Evolutionary conservation across 1,140 invertebrate species (phyloP).

Genomic region (Bombus pyrosoma): DNA sequence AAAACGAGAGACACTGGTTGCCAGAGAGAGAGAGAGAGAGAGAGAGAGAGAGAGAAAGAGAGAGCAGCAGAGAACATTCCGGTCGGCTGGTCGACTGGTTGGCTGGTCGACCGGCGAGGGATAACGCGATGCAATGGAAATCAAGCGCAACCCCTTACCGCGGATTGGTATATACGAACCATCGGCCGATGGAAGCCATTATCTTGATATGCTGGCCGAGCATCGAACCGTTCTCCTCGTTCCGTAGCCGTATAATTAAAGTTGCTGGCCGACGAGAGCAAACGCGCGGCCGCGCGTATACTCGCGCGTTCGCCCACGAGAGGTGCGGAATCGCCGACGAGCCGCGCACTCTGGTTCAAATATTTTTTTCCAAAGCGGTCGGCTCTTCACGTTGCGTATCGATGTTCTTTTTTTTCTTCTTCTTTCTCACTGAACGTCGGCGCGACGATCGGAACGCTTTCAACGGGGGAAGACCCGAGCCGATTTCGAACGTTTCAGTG

Average conservation of each 20-base stretch:
- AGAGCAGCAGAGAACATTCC: constrained; percentile 9
- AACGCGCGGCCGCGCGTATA: neutral
- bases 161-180: constrained; percentile 67
- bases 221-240: constrained; percentile 67
- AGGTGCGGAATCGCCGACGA: neutral
- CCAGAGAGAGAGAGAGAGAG: too few relatives aligned
- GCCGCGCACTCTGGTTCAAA: neutral
- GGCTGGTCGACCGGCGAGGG: constrained; percentile 46
- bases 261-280: constrained; percentile 56
- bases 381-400: too few relatives aligned
- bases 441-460: too few relatives aligned
- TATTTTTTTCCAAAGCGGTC: neutral
- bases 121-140: constrained; percentile 74
- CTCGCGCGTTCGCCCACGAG: constrained; percentile 7
- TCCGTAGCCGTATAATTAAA: constrained; percentile 66
- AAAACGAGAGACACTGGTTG: too few relatives aligned
- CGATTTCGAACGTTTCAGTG: neutral
- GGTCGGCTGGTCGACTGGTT: constrained; percentile 30
- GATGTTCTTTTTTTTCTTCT: too few relatives aligned
- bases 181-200: constrained; percentile 71
- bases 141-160: constrained; percentile 73
- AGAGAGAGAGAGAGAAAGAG: neutral
- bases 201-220: constrained; percentile 70
- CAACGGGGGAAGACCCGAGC: too few relatives aligned
- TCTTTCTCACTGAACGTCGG: neutral